Evolutionary conservation across 2,113 vertebrate genomes (phyloP).

Genomic region (Camelus bactrianus): DNA sequence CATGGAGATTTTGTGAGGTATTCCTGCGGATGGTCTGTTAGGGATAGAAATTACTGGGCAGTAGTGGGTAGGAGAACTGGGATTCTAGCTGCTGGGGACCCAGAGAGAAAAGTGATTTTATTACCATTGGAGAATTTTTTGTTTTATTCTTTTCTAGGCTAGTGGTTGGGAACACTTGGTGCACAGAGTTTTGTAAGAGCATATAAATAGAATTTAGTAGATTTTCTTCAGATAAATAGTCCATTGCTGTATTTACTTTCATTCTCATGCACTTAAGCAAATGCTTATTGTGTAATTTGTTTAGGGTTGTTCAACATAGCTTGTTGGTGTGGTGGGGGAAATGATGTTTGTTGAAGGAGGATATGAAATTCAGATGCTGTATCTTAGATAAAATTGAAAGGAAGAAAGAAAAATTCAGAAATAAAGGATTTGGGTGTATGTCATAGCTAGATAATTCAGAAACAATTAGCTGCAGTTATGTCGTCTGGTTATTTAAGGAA

Average conservation of each 20-base stretch:
- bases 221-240: not conserved
- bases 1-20: not conserved
- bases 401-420: not conserved
- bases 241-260: not conserved
- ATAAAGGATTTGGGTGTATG: not conserved
- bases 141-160: not conserved
- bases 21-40: not conserved
- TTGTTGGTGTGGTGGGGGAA: not conserved
- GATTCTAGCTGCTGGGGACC: not conserved
- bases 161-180: not conserved
- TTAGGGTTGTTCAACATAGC: not conserved
- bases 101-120: not conserved
- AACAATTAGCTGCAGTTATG: conserved; percentile 8
- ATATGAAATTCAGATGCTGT: not conserved
- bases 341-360: not conserved
- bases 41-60: not conserved
- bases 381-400: not conserved
- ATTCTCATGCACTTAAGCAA: not conserved
- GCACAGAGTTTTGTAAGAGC: not conserved
- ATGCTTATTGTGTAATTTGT: not conserved
- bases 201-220: not conserved
- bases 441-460: conserved; percentile 27
- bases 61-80: not conserved
- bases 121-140: not conserved
- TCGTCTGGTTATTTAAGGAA: conserved; percentile 40